Evolutionary conservation across 2,888 invertebrate genomes (phyloP), one percentile per base, ranked within the genome.

Genomic region (Diabrotica balteata): DNA sequence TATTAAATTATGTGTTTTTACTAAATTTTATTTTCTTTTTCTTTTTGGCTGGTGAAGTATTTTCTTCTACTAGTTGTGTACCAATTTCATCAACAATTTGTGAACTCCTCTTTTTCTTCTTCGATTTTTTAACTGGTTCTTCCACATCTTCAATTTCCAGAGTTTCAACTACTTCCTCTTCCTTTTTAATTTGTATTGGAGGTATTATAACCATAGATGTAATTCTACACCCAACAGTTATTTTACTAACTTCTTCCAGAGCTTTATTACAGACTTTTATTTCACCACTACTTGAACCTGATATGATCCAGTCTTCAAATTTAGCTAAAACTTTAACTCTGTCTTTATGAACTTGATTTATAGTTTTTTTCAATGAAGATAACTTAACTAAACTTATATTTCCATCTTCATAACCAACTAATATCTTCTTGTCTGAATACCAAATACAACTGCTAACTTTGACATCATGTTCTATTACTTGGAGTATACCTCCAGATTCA

Each of bases 221-320:
- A 10, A 93, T 89, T 77, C 94, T 87, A 79, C 92, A 92, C 6
- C 89, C 89, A 58, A 90, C 88, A 80, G 88, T 89, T n/a, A 86
- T 84, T 65, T 85, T 86, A 50, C 88, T 87, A 71, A 91, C 81
- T 81, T 90, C 86, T 76, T 83, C 77, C 77, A 90, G 76, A 75
- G 81, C 64, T 75, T 77, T 74, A 70, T 81, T 85, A 93, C 93
- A 95, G 0, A 94, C 83, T 84, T 92, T 93, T 57, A 95, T 85
- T 79, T 91, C 90, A 0, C 96, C 96, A 69, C 89, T 88, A 84
- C 95, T 95, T 7, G 93, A 92, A 17, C 90, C 91, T 46, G 93
- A 90, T 60, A 90, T 89, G 42, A 94, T 79, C 75, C 86, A 86
- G 60, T 87, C 82, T 59, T 88, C 86, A 63, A 86, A 84, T 77